These are phyloP conservation scores for Pseudocheirus occidentalis DNA, from an alignment of 2,797 vertebrate genomes.

Conservation along the genomic window DNA sequence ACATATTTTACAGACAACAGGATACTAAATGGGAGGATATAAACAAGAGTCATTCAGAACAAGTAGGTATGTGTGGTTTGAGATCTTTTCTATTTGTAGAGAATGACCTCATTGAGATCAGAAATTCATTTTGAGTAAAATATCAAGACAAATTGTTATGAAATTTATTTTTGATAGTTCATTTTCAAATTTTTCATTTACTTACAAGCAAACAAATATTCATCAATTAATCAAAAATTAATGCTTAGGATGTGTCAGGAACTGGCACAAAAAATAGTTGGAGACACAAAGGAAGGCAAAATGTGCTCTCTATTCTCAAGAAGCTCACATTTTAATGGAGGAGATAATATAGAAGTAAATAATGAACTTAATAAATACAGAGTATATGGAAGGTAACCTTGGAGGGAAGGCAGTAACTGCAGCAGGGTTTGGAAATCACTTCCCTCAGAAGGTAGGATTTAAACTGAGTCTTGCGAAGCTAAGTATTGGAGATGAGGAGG, in stretches of 20 bases:
- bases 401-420: not conserved
- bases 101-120: not conserved
- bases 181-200: not conserved
- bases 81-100: not conserved
- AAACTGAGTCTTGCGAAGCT: not conserved
- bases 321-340: not conserved
- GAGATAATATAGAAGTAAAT: not conserved
- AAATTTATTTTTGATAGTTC: not conserved
- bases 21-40: not conserved
- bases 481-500: not conserved
- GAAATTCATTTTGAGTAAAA: not conserved
- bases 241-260: not conserved
- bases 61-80: not conserved
- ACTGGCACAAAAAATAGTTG: not conserved
- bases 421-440: not conserved
- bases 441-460: not conserved
- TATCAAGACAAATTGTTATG: not conserved
- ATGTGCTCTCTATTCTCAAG: not conserved
- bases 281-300: not conserved
- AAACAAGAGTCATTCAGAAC: not conserved
- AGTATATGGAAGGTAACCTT: no score
- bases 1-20: not conserved
- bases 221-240: not conserved
- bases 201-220: not conserved
- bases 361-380: not conserved